Base-by-base conservation (phyloP, 1,140 invertebrate species). In the Cydia splendana region DNA sequence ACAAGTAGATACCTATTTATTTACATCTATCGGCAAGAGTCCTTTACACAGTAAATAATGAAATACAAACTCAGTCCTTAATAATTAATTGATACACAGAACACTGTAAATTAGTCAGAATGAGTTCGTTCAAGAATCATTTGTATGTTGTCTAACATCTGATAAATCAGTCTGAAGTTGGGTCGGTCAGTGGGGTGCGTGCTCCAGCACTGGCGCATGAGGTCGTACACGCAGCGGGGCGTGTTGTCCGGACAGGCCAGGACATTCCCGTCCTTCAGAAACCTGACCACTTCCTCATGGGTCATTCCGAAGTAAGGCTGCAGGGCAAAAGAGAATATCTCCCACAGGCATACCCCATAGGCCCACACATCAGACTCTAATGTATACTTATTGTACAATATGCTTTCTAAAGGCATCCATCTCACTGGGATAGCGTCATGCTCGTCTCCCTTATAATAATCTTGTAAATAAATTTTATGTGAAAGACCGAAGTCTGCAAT, bases 371-470 rank as follows among this genome's bases (percentile, higher is more conserved):
- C 98, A 18, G 97, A 97, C 88, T 98, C 97, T 71, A 98, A 94
- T 4, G 98, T 98, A 89, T 98, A 98, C 88, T 98, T 98, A 89
- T 98, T 98, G 87, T 98, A 98, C 4, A 98, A 91, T 86, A 99
- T 98, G 88, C 97, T 97, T 87, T 98, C 98, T 42, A 98, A 93
- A n/a, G 98, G 98, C 98, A 99, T 98, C 98, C 98, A 99, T 88
- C 98, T 94, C 10, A 98, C 97, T 42, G 97, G 98, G 81, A 99
- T 98, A 12, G 97, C 98, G 93, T 98, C 98, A 86, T 98, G 96
- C 82, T 98, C 98, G 89, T 98, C 97, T 9, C 97, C 97, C 94
- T 98, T 98, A 87, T 98, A 98, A 89, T 98, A 98, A 91, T 98
- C 96, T 94, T 97, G 96, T 78, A 98, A 90, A 93, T 98, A 98